Evolutionary conservation across 92 coral and sea anemone species (phyloP), one percentile per base, ranked within the genome.

Genomic region (Galaxea fascicularis): DNA sequence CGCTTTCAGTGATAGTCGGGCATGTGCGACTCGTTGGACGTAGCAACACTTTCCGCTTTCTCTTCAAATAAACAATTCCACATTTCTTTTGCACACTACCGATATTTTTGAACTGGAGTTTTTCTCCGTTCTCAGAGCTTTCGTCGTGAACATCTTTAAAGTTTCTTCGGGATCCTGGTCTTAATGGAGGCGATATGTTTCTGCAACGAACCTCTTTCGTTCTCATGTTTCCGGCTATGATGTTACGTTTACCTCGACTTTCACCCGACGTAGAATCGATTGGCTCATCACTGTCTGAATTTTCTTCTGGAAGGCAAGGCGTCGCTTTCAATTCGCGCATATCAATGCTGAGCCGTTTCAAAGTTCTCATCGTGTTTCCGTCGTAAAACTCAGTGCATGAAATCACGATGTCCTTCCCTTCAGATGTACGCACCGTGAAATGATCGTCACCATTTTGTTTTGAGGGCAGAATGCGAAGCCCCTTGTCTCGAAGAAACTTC

Each of bases 141-240:
- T 92, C 86, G 39, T 90, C 92, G 4, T 91, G 91, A 49, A 77
- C 77, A 51, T 84, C 88, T 67, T 78, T 92, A 53, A 94, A 94
- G 71, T 94, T 92, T 78, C 95, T 77, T 17, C 93, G 82, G 15
- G 96, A 93, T 3, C 98, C 95, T 21, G 87, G 78, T 57, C 91
- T 91, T 26, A 84, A 46, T 21, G 98, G 98, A 0, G 98, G 98
- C 24, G 72, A 35, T 35, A 94, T 92, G 53, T 86, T 82, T 52
- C 98, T 79, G 78, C 80, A 87, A 7, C 83, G 85, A 18, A 94
- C 78, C 29, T 86, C 82, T 22, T 80, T 85, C 59, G 29, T 65
- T 25, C 60, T 26, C 21, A 21, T 29, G 66, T 9, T 88, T 1
- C 82, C 82, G 1, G 13, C 47, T 1, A 22, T 49, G 65, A 65